Evolutionary conservation across 1,140 invertebrate species (phyloP), one percentile per base, ranked within the genome.

Genomic region (Drosophila virilis): DNA sequence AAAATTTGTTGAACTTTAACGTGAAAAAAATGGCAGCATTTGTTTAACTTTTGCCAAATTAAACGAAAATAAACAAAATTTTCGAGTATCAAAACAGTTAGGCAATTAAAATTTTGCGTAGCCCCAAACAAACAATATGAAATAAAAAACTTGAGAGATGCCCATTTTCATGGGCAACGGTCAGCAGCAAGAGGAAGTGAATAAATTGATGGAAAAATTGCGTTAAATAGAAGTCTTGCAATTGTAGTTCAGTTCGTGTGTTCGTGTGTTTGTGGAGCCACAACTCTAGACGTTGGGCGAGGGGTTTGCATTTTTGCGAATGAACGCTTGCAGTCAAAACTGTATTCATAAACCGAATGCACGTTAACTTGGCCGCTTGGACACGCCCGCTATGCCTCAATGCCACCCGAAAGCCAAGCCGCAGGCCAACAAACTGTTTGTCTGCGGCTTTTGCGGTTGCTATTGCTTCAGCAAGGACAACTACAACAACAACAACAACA

Each of bases 291-390:
- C 43, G 67, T 38, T 45, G 71, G 13, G 10, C 7, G 54, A 69
- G 65, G 67, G 67, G 32, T 58, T 68, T 60, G 75, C 67, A 86
- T 82, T 88, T 88, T 86, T 72, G 22, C 79, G 46, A 52, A 65
- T 82, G 71, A 82, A 77, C 72, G 83, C 64, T 74, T 82, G 71
- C 78, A 73, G 67, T 80, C 82, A 82, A 86, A 76, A 78, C 72
- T 70, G 68, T 79, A 86, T 79, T 77, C 85, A 86, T 82, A 86
- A 86, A 86, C 67, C 82, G 73, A 82, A 81, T 76, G 75, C 75
- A 86, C 66, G 71, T 70, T 78, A 70, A 60, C 68, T 58, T 35
- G 45, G 51, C 32, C 71, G 57, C 68, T 54, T 35, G 51, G 51
- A 37, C 71, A 61, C 28, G 38, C 80, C 80, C 33, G 40, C 10